Percentiles rank a stretch among this genome's conserved stretches.
phyloP scores from a whole-genome alignment of 2,113 vertebrate genomes.

The Theropithecus gelada region DNA sequence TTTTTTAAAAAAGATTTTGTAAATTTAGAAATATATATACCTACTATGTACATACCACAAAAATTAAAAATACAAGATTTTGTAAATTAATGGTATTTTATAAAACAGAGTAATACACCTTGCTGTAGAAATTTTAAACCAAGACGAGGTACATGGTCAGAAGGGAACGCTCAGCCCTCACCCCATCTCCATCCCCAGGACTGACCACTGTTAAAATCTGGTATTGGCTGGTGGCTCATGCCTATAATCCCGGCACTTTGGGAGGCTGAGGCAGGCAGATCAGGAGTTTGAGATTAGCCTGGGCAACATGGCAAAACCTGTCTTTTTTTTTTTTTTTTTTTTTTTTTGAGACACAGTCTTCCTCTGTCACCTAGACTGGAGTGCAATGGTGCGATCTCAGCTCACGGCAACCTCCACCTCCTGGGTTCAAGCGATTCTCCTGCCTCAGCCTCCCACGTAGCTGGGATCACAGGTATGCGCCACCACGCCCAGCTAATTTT shows the following conservation, averaged over 20 bases:
- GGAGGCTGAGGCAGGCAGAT: neutral
- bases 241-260: neutral
- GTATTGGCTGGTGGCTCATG: neutral
- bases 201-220: too few relatives aligned
- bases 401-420: too few relatives aligned
- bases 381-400: too few relatives aligned
- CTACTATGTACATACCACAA: too few relatives aligned
- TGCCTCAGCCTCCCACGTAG: too few relatives aligned
- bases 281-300: neutral
- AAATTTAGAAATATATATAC: too few relatives aligned
- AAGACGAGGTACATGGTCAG: rapidly evolving
- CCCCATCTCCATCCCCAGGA: neutral
- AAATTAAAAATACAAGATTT: neutral
- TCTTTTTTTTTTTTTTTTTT: neutral
- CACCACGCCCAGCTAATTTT: too few relatives aligned
- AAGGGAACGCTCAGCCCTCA: rapidly evolving
- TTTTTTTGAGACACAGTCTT: too few relatives aligned
- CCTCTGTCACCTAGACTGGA: too few relatives aligned
- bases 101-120: too few relatives aligned
- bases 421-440: too few relatives aligned
- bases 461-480: too few relatives aligned
- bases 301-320: neutral
- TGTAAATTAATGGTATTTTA: neutral
- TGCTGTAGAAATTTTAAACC: neutral
- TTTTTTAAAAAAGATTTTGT: neutral